Evolutionary conservation across 2,888 invertebrate genomes (phyloP), one percentile per base, ranked within the genome.

Genomic region (Pandemis cinnamomeana): DNA sequence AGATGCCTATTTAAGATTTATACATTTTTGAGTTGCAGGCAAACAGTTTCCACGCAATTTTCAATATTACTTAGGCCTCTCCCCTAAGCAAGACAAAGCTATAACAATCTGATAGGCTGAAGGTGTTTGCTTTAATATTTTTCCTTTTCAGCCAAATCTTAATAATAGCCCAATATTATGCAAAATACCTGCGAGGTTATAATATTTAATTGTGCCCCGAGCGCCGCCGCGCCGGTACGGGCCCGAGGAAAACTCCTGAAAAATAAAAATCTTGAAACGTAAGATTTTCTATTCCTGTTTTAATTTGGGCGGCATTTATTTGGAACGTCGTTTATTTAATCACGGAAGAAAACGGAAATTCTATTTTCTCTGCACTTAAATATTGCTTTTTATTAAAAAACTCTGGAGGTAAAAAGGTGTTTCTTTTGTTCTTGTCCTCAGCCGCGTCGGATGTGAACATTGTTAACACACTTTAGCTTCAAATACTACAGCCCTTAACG

Each of bases 181-280:
- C 86, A 89, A 89, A 90, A 73, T 73, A 73, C 73, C 73, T 87
- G 85, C 83, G 81, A 80, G 82, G 85, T 84, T 84, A 86, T 90
- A 86, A 88, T 84, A 84, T 89, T 88, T 88, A 89, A 89, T 89
- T 89, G 87, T 83, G 78, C 82, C 81, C 83, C 77, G 79, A 80
- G 82, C 81, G 79, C 82, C 78, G 79, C 78, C 75, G 77, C 79
- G 79, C 81, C 77, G 76, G 80, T 82, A 80, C 58, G 62, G 67
- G 69, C 76, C 58, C 55, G 70, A 75, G 73, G 70, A 72, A 71
- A 77, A 78, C 72, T 79, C 75, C 76, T 79, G 75, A 80, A 82
- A 84, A 87, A 84, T 63, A 82, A 83, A 86, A 84, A 82, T 83
- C 79, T 78, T 79, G 72, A 80, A 82, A 83, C 80, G 82, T 81